A percentile compares a stretch with the other conserved stretches of the same genome.
phyloP scores from a whole-genome alignment of 2,888 invertebrate genomes.

The Dicroscelio sp. region DNA sequence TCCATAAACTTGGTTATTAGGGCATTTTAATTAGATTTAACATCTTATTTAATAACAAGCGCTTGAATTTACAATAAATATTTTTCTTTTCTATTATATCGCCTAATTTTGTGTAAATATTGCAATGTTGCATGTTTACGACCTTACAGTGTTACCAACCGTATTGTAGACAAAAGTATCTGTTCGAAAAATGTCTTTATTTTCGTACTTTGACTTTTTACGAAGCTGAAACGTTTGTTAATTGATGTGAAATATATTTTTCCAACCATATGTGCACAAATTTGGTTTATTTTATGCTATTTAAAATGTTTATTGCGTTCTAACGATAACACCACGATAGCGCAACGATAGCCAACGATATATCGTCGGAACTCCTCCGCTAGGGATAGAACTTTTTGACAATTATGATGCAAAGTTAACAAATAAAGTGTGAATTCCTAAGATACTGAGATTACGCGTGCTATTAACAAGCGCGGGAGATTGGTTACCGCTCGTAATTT shows the following conservation, averaged over 20 bases:
- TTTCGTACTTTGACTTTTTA: not conserved
- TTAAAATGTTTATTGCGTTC: not conserved
- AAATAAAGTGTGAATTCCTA: too few relatives aligned
- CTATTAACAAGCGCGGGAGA: too few relatives aligned
- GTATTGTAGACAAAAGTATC: not conserved
- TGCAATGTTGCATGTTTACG: not conserved
- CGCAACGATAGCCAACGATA: not conserved
- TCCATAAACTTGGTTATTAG: too few relatives aligned
- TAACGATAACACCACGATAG: not conserved
- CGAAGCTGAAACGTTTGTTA: not conserved
- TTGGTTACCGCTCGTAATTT: too few relatives aligned
- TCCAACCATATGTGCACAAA: not conserved
- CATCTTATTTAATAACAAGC: too few relatives aligned
- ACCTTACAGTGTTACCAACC: too few relatives aligned
- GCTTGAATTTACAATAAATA: too few relatives aligned
- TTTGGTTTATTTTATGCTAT: not conserved
- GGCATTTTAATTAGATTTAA: too few relatives aligned
- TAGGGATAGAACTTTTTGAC: too few relatives aligned
- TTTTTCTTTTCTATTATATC: not conserved
- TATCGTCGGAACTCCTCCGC: not conserved
- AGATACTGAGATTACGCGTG: too few relatives aligned
- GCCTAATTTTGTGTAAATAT: not conserved
- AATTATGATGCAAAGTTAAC: too few relatives aligned
- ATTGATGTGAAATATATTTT: not conserved
- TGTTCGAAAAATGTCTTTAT: not conserved